Conservation (phyloP, 2,113 vertebrate genomes). For the Kryptolebias marmoratus region DNA sequence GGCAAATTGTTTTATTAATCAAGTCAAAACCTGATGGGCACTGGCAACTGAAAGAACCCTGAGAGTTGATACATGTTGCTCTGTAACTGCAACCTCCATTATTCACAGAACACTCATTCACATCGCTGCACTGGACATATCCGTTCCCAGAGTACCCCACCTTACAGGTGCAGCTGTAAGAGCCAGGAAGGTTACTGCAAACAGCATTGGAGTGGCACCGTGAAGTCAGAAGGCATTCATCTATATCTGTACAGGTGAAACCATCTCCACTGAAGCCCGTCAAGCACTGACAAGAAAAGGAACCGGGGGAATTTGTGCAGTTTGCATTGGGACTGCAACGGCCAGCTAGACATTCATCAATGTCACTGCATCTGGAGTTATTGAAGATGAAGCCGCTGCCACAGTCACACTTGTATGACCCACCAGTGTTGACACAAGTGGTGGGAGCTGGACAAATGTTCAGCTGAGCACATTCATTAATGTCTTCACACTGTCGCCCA, state of each 20-base stretch:
- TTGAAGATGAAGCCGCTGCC: conserved; percentile 76
- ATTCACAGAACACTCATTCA: conserved; percentile 80
- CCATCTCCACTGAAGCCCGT: conserved; percentile 81
- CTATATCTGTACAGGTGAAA: conserved; percentile 74
- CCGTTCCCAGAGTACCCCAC: conserved; percentile 81
- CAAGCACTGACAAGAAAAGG: conserved; percentile 78
- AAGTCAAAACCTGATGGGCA: conserved; percentile 76
- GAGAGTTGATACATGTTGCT: conserved; percentile 77
- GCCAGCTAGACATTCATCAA: conserved; percentile 76
- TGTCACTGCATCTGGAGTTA: conserved; percentile 71
- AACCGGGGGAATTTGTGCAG: conserved; percentile 79
- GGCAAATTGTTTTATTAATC: conserved; percentile 77
- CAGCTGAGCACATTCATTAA: conserved; percentile 77
- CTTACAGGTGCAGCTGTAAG: conserved; percentile 79
- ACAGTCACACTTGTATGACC: conserved; percentile 82
- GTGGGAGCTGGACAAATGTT: conserved; percentile 72
- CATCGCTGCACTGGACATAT: conserved; percentile 70
- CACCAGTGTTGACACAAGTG: conserved; percentile 78
- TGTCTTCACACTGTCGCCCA: conserved; percentile 76
- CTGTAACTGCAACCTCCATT: conserved; percentile 81
- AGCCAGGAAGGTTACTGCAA: conserved; percentile 79
- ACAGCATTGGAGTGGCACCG: conserved; percentile 76
- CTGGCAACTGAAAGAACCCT: conserved; percentile 79
- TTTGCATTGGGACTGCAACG: conserved; percentile 73
- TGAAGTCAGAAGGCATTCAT: conserved; percentile 73